Conservation (phyloP, 1,140 invertebrate species). For the Microplitis demolitor region DNA sequence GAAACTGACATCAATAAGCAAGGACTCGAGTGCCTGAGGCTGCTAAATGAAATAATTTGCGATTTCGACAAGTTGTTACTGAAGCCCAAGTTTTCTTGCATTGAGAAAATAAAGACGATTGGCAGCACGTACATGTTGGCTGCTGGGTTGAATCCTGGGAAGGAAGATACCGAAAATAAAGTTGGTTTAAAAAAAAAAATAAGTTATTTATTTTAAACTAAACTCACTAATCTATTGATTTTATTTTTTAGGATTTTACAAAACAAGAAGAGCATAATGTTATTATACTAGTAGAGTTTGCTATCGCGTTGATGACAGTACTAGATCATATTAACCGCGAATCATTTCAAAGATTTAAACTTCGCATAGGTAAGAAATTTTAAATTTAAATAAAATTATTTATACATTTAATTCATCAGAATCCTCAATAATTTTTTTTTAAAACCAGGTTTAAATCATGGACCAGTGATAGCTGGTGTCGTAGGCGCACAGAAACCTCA, state of each 20-base stretch:
- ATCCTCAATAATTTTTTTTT: constrained; percentile 8
- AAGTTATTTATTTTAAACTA: not conserved
- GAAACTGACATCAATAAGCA: constrained; percentile 97
- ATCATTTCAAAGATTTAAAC: constrained; percentile 93
- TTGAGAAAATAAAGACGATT: constrained; percentile 99
- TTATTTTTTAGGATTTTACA: constrained; percentile 66
- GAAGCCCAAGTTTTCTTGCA: constrained; percentile 92
- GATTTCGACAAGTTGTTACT: constrained; percentile 96
- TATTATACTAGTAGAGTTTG: constrained; percentile 90
- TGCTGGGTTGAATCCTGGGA: constrained; percentile 87
- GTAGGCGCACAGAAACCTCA: constrained; percentile 96
- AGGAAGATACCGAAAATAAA: constrained; percentile 71
- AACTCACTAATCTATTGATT: constrained; percentile 30
- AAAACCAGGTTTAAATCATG: constrained; percentile 83
- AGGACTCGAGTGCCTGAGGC: constrained; percentile 90
- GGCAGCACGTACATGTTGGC: constrained; percentile 98
- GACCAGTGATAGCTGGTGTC: constrained; percentile 91
- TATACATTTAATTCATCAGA: no score
- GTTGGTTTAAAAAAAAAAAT: constrained; percentile 51
- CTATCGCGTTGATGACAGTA: constrained; percentile 87
- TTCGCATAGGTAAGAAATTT: constrained; percentile 80
- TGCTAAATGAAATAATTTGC: constrained; percentile 98
- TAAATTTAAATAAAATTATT: no score
- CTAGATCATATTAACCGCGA: constrained; percentile 95
- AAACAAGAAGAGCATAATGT: constrained; percentile 86